These are phyloP conservation scores for Calameuta filiformis DNA, from an alignment of 2,888 invertebrate genomes.

Conservation along the genomic window DNA sequence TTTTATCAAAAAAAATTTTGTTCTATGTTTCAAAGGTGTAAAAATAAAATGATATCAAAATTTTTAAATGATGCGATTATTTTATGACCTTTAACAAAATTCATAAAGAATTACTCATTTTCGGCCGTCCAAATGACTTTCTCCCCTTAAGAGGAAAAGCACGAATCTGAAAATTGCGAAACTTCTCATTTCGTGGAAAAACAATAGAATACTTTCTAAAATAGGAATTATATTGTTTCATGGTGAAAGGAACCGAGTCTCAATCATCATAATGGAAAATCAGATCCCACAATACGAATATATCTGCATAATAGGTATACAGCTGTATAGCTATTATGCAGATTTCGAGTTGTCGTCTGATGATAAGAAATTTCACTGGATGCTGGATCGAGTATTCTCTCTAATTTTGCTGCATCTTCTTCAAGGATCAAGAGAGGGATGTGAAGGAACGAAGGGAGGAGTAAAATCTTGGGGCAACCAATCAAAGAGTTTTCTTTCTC, in stretches of 20 bases:
- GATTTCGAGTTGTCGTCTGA: neutral
- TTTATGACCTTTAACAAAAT: too few relatives aligned
- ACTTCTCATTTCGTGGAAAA: neutral
- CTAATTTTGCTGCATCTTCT: neutral
- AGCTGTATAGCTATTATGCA: neutral
- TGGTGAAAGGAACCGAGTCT: neutral
- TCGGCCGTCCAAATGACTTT: too few relatives aligned
- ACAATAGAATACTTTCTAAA: neutral
- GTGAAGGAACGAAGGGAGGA: too few relatives aligned
- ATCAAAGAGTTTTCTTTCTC: neutral
- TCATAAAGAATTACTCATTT: too few relatives aligned
- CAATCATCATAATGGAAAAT: neutral
- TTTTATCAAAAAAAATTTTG: constrained; percentile 14
- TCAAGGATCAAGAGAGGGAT: neutral
- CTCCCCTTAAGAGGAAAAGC: neutral
- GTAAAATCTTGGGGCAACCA: neutral
- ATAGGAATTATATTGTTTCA: neutral
- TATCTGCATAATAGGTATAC: neutral
- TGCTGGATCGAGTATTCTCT: neutral
- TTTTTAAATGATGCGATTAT: constrained; percentile 4
- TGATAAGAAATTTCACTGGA: neutral
- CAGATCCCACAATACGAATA: neutral
- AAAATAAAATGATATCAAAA: constrained; percentile 5
- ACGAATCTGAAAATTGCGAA: neutral
- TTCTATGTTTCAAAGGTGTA: neutral